Base-by-base conservation (phyloP, 2,888 invertebrate species). In the Blastobasis adustella region DNA sequence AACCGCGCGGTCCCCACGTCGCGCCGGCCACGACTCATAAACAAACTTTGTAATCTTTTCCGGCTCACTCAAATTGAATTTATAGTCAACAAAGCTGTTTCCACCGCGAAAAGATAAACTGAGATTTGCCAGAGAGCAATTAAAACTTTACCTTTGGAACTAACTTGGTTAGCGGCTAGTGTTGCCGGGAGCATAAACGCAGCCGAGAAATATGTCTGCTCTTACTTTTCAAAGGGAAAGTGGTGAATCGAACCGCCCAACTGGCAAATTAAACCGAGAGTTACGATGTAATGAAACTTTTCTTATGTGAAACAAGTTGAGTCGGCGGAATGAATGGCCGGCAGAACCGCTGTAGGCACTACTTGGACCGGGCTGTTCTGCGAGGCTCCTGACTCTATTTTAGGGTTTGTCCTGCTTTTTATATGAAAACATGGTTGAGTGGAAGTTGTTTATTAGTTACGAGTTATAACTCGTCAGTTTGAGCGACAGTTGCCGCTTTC, bases 121-220 rank as follows among this genome's bases (percentile, higher is more conserved):
- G 76, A 83, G 82, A 80, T 84, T 83, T 84, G 78, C 82, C 71
- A 67, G 78, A 69, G 79, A 81, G 84, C 87, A 87, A 87, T 87
- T 87, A 87, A 87, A 87, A 87, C 82, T 87, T 87, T 85, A 86
- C 80, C 82, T 85, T 47, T 76, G 73, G 72, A 81, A 82, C 81
- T 81, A 82, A 85, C 72, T 85, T 84, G 76, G 84, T 87, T 84
- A 80, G 77, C 77, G 55, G 67, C 73, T 79, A 80, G 80, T 80
- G 80, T 80, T 80, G 69, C 61, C 70, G 62, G 58, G 64, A 71
- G 67, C 79, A 80, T 80, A 75, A 76, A 70, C 73, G 73, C 63
- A 69, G 67, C 58, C 58, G 67, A 73, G 79, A 81, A 82, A 82
- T 83, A 81, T 81, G 75, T 79, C 69, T 62, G 70, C 68, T 61